Evolutionary conservation across 2,113 vertebrate species (phyloP).

Genomic region (Tichodroma muraria): DNA sequence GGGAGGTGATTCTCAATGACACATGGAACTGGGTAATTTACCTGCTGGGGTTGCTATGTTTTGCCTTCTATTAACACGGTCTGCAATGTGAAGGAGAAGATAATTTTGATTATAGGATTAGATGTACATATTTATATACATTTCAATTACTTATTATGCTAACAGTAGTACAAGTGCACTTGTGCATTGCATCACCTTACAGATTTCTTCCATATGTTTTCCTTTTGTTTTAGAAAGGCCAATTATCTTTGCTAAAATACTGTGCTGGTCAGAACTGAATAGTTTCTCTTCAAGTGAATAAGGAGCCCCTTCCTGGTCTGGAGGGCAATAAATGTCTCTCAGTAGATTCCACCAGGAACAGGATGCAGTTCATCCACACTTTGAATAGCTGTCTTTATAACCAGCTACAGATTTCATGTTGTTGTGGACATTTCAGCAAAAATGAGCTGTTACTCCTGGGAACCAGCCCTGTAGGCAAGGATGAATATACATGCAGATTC

Average conservation of each 20-base stretch:
- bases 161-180: neutral
- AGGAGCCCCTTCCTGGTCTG: neutral
- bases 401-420: neutral
- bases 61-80: slow-evolving; percentile 7
- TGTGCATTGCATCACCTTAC: neutral
- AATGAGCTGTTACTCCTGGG: neutral
- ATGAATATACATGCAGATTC: neutral
- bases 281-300: neutral
- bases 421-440: neutral
- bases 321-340: neutral
- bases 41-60: slow-evolving; percentile 68
- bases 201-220: neutral
- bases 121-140: neutral
- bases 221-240: neutral
- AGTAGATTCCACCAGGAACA: neutral
- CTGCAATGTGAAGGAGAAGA: neutral
- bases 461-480: neutral
- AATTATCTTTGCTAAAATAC: neutral
- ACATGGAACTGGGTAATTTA: slow-evolving; percentile 49
- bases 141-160: neutral
- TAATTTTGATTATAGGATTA: slow-evolving; percentile 5
- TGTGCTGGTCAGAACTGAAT: neutral
- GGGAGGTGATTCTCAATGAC: slow-evolving; percentile 20
- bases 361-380: neutral
- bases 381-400: neutral